Base-by-base conservation (phyloP, 2,888 invertebrate species). In the Apoderus coryli region DNA sequence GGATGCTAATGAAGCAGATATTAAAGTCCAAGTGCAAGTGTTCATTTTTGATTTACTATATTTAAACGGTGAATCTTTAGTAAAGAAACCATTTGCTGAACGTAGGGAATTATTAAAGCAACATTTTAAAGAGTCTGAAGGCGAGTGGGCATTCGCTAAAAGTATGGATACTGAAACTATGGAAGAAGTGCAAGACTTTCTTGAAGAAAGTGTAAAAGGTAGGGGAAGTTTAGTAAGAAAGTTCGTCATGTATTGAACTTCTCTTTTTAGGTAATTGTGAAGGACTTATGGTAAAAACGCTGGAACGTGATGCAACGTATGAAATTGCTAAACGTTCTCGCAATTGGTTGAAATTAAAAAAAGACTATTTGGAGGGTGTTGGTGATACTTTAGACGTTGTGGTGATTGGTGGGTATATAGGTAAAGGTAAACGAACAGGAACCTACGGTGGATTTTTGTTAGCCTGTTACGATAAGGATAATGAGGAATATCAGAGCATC, bases 271-370 rank as follows among this genome's bases (percentile, higher is more conserved):
- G 84, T 31, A 90, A 92, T 52, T 98, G 98, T 60, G 98, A 98
- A 64, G 98, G 98, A 2, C 65, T 98, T 33, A 98, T 98, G 96
- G 88, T 98, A 4, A 98, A 98, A 65, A 88, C 93, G 0, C 61
- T 98, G 29, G 71, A 77, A 44, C 74, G 75, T 15, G 78, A 84
- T 47, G 89, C 96, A 0, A 80, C 84, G 0, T 98, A 98, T 59
- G 96, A 98, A 65, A 96, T 98, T 45, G 95, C 96, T 0, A 84
- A 92, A 45, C 64, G 98, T 22, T 89, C 89, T 0, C 72, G 76
- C 40, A 92, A 90, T 57, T 95, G 93, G 93, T 63, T 93, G 19
- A 93, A 93, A 67, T 59, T 96, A 32, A 96, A 96, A 58, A 96
- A 96, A 53, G 98, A 98, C 64, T 98, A 98, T 61, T 62, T 98